phyloP scores from a whole-genome alignment of 2,113 vertebrate species.

The Pseudorasbora parva region DNA sequence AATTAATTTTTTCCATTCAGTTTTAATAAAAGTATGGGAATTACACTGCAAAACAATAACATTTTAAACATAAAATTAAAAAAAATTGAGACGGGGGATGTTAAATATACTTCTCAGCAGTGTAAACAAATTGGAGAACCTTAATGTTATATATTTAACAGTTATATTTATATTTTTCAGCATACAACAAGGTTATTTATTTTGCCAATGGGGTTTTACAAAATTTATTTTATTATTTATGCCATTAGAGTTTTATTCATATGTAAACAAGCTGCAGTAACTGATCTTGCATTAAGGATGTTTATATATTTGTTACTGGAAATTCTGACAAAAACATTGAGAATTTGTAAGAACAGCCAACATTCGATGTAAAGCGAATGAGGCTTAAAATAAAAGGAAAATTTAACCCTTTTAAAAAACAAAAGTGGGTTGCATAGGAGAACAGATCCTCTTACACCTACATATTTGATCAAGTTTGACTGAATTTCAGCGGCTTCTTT shows the following conservation, averaged over 20 bases:
- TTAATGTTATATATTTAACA: no score
- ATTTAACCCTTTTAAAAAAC: constrained; percentile 43
- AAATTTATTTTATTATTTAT: no score
- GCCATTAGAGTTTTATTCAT: neutral
- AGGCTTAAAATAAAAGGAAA: constrained; percentile 40
- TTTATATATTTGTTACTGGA: neutral
- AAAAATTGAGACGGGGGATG: no score
- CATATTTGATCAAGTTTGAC: constrained; percentile 51
- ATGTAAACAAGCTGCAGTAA: neutral
- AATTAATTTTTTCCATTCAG: neutral
- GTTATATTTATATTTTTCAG: no score
- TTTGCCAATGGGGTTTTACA: neutral
- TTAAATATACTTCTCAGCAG: no score
- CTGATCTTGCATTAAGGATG: neutral
- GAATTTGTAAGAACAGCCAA: neutral
- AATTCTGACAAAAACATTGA: neutral
- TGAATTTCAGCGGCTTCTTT: constrained; percentile 48
- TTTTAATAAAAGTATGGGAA: neutral
- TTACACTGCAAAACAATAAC: no score
- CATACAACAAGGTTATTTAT: no score
- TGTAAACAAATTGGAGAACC: no score
- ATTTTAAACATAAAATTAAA: no score
- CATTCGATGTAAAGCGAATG: constrained; percentile 1
- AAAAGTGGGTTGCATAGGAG: neutral
- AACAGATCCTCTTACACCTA: constrained; percentile 39